Evolutionary conservation across 2,113 vertebrate species (phyloP), one percentile per base, ranked within the genome.

Genomic region (Mugil cephalus): DNA sequence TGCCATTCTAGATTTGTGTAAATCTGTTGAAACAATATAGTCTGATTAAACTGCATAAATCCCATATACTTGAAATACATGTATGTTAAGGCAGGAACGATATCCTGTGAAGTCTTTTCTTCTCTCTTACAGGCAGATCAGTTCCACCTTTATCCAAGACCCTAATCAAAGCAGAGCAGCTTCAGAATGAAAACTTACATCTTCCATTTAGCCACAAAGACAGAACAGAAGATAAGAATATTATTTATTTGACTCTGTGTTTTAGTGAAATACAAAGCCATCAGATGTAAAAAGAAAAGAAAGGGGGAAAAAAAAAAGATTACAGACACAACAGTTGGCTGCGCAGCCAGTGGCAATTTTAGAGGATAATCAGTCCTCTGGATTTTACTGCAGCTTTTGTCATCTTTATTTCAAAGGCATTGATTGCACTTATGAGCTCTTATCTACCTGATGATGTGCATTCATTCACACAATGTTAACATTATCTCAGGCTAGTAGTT

Each of bases 401-500:
- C 72, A 59, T 74, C 67, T 74, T 77, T 75, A 77, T 75, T 85
- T 89, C 72, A 83, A 86, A 89, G 60, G 69, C 59, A 74, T 71
- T 85, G 87, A 88, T 89, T 90, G 79, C 77, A 81, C 55, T 85
- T 72, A 38, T 39, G 56, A 75, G 39, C 77, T 45, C 47, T 82
- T 85, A 74, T 87, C 80, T 78, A 63, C 53, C 52, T 59, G 81
- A 84, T 87, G 66, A 87, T 79, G 68, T 63, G 65, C 40, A 80
- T 90, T 88, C 77, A 79, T 74, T 74, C 73, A 34, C 66, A 86
- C 74, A 86, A 71, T 88, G 56, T 77, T 84, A 71, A 79, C 63
- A 85, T 85, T 51, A 79, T 71, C 62, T 48, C 43, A 56, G 10
- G 35, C 35, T 39, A 45, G 50, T 54, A 18, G 24, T 77, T 83